Percentiles rank a stretch among this genome's conserved stretches.
phyloP scores from a whole-genome alignment of 2,113 vertebrate species.

The Laticauda laticaudata region DNA sequence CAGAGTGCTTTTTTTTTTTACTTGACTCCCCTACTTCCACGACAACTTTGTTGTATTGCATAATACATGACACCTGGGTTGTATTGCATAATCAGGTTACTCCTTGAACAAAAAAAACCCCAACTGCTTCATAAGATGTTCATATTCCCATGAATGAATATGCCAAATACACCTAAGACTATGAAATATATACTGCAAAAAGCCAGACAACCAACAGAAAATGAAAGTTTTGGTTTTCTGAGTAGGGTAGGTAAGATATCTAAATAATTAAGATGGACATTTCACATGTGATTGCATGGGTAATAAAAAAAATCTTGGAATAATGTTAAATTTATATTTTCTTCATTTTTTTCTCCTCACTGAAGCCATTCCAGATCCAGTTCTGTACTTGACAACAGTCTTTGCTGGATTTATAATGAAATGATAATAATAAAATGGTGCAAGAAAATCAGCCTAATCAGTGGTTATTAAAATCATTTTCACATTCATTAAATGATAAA shows the following conservation, averaged over 20 bases:
- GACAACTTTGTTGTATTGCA: background rate
- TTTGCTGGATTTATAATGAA: background rate
- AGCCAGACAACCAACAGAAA: background rate
- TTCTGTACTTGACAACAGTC: constrained; percentile 3
- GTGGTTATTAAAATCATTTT: background rate
- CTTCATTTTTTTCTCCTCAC: background rate
- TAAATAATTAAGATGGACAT: background rate
- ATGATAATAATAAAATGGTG: background rate
- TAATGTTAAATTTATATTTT: background rate
- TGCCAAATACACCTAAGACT: background rate
- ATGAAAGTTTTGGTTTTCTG: background rate
- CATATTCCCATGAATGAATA: background rate
- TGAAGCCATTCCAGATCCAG: background rate
- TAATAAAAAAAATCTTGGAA: background rate
- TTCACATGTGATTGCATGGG: background rate
- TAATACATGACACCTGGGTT: background rate
- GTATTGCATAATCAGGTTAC: background rate
- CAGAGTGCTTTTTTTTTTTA: background rate
- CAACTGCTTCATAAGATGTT: background rate
- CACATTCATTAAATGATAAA: background rate
- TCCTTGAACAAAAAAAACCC: background rate
- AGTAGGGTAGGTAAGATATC: background rate
- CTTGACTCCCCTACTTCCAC: background rate
- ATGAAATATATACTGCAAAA: background rate
- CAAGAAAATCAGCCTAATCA: constrained; percentile 3